Evolutionary conservation across 2,888 invertebrate species (phyloP), one percentile per base, ranked within the genome.

Genomic region (Leistus spinibarbis): DNA sequence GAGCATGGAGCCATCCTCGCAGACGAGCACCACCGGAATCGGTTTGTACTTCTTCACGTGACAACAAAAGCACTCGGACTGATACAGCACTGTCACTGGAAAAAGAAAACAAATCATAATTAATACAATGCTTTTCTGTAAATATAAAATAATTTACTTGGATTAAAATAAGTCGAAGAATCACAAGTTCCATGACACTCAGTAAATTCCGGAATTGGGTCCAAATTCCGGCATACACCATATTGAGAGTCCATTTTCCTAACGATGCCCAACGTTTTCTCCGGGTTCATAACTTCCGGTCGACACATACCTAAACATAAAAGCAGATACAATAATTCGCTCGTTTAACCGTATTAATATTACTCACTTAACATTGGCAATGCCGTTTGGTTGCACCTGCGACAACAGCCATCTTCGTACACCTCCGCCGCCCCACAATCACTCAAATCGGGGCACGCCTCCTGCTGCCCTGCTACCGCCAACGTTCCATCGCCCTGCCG

Each of bases 161-260:
- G 84, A 81, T 92, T 91, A 79, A 90, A 94, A n/a, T 88, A 83
- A 0, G 93, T 91, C 17, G 90, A 90, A 0, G 94, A 93, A 78
- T 88, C 86, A 80, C 95, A 95, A 13, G 86, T 82, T 0, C 95
- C 95, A 66, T 88, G 86, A 80, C 95, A 95, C 83, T 93, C 91
- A 7, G 89, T 90, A 80, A 94, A 89, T 3, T 89, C 90, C 3
- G 79, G 78, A 17, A 94, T 86, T 0, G 90, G 87, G 70, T 87
- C 81, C 22, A 85, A 83, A 85, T 95, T 95, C 77, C 86, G 84
- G 83, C 95, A 95, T 0, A 85, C 79, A 0, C 93, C 93, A 83
- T 90, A 90, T 10, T 80, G 78, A 0, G 83, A 82, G 54, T 86
- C 81, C 3, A 79, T 79, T 5, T 87, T 81, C 75, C 87, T 86